Evolutionary conservation across 2,797 vertebrate species (phyloP).

Genomic region (Melanotaenia parkinsoni): DNA sequence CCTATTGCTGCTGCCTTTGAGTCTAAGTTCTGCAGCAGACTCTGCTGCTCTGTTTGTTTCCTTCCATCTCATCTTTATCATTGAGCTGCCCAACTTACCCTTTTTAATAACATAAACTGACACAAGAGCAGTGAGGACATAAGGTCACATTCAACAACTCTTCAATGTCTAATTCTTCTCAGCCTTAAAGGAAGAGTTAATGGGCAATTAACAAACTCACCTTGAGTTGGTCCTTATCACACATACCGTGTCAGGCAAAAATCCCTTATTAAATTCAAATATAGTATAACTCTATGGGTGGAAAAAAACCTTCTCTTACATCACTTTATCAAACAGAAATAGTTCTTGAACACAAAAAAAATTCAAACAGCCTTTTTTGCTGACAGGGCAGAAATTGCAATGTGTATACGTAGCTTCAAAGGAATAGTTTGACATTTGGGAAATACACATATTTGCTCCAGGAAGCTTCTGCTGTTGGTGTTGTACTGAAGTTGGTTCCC

Average conservation of each 20-base stretch:
- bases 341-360: conserved; percentile 3
- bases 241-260: background rate
- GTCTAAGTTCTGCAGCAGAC: conserved; percentile 35
- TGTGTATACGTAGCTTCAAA: conserved; percentile 1
- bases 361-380: background rate
- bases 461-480: background rate
- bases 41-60: conserved; percentile 42
- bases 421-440: background rate
- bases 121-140: conserved; percentile 52
- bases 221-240: conserved; percentile 42
- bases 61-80: conserved; percentile 44
- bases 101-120: conserved; percentile 55
- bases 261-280: conserved; percentile 11
- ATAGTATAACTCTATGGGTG: background rate
- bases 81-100: conserved; percentile 27
- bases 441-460: background rate
- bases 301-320: background rate
- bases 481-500: background rate
- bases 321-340: background rate
- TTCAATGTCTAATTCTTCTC: conserved; percentile 29
- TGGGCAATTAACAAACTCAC: conserved; percentile 37
- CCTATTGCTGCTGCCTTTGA: conserved; percentile 47
- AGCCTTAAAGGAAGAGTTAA: conserved; percentile 12
- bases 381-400: background rate
- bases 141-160: conserved; percentile 27